Conservation (phyloP, 2,797 vertebrate species). For the Gila robusta region DNA sequence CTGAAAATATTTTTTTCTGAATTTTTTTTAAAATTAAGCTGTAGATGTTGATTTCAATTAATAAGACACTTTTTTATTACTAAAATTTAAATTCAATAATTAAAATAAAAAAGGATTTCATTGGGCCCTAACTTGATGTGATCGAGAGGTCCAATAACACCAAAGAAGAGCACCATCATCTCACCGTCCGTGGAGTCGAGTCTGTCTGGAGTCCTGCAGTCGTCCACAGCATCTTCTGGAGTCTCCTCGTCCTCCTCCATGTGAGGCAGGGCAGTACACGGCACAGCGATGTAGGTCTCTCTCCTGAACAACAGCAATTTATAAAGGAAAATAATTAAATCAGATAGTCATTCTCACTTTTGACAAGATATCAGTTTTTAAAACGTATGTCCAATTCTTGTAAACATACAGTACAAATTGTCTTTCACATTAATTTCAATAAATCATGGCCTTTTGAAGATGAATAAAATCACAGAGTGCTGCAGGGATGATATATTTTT, state of each 20-base stretch:
- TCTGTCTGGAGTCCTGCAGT: conserved; percentile 74
- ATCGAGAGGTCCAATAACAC: background rate
- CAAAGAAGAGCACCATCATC: conserved; percentile 6
- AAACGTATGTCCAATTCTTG: background rate
- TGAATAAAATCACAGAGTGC: background rate
- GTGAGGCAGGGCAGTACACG: conserved; percentile 55
- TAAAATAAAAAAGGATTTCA: background rate
- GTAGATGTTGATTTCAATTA: too few species aligned
- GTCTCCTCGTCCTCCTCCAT: conserved; percentile 59
- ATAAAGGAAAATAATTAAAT: too few species aligned
- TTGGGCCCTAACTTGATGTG: background rate
- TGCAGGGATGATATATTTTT: background rate
- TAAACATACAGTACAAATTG: background rate
- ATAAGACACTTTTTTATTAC: background rate
- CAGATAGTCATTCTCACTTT: background rate
- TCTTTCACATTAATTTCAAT: background rate
- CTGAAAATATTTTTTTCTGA: too few species aligned
- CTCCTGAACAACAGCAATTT: conserved; percentile 71
- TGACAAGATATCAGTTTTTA: background rate
- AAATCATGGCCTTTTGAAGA: background rate
- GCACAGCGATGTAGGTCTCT: conserved; percentile 76
- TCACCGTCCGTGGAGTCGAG: conserved; percentile 72
- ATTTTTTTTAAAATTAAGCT: too few species aligned
- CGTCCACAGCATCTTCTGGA: conserved; percentile 64
- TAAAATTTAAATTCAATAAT: background rate